Percentiles rank a stretch among this genome's conserved stretches.
Evolutionary conservation across 2,113 vertebrate species (phyloP).

Genomic region (Etheostoma cragini): DNA sequence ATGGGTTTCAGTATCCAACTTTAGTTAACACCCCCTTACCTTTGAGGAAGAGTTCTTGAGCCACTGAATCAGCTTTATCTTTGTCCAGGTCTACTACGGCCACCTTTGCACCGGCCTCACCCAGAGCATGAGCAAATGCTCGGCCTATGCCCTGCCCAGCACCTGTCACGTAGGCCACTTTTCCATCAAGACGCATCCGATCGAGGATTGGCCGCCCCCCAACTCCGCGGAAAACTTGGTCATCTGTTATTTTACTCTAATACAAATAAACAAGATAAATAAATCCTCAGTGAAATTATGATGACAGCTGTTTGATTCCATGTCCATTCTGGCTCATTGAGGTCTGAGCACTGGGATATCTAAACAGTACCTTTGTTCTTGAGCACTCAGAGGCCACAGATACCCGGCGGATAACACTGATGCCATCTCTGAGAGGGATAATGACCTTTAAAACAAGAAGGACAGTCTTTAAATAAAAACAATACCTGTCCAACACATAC

Average conservation of each 20-base stretch:
- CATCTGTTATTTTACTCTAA: constrained; percentile 67
- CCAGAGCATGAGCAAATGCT: constrained; percentile 84
- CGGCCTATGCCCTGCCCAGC: constrained; percentile 87
- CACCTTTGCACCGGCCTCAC: constrained; percentile 87
- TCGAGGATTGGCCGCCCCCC: constrained; percentile 76
- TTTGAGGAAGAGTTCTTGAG: constrained; percentile 83
- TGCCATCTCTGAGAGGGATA: constrained; percentile 83
- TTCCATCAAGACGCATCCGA: constrained; percentile 82
- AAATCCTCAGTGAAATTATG: not conserved
- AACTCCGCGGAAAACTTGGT: constrained; percentile 84
- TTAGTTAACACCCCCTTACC: constrained; percentile 62
- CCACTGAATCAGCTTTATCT: constrained; percentile 82
- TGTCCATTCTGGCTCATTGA: not conserved
- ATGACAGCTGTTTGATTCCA: not conserved
- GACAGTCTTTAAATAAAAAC: not conserved
- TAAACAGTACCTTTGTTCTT: constrained; percentile 50
- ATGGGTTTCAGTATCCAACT: no score
- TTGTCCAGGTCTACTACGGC: constrained; percentile 83
- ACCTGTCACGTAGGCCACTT: constrained; percentile 84
- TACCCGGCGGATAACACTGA: constrained; percentile 81
- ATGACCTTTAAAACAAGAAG: constrained; percentile 79
- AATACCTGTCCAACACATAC: not conserved
- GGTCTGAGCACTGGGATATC: not conserved
- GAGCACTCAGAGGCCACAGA: constrained; percentile 33
- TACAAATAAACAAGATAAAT: not conserved